Evolutionary conservation across 2,113 vertebrate genomes (phyloP).

Genomic region (Trogon melanurus): DNA sequence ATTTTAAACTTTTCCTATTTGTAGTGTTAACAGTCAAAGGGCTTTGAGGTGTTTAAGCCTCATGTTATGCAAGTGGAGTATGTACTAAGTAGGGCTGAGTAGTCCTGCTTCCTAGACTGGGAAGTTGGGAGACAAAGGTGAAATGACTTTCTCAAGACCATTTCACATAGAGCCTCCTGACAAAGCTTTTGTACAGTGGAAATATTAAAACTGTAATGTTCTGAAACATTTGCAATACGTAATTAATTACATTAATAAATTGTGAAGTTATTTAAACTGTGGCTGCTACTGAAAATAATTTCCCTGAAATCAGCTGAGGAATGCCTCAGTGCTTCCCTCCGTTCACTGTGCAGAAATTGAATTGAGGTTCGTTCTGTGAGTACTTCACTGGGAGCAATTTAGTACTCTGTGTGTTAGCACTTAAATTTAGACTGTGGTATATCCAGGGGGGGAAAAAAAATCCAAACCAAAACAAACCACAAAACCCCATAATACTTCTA

Average conservation of each 20-base stretch:
- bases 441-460: neutral
- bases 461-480: neutral
- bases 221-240: neutral
- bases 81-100: neutral
- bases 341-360: neutral
- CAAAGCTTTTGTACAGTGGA: neutral
- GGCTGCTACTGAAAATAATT: neutral
- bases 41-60: slow-evolving; percentile 21
- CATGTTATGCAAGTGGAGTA: neutral
- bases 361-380: neutral
- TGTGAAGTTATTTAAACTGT: neutral
- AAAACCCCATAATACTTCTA: neutral
- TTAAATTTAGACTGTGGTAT: neutral
- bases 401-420: neutral
- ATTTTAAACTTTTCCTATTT: slow-evolving; percentile 9
- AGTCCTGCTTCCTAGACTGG: neutral
- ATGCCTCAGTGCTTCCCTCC: neutral
- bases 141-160: neutral
- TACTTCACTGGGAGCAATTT: neutral
- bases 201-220: neutral
- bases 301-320: neutral
- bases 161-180: neutral
- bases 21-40: neutral
- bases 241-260: neutral
- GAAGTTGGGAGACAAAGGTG: neutral